Evolutionary conservation across 2,888 invertebrate species (phyloP).

Genomic region (Platynereis dumerilii): DNA sequence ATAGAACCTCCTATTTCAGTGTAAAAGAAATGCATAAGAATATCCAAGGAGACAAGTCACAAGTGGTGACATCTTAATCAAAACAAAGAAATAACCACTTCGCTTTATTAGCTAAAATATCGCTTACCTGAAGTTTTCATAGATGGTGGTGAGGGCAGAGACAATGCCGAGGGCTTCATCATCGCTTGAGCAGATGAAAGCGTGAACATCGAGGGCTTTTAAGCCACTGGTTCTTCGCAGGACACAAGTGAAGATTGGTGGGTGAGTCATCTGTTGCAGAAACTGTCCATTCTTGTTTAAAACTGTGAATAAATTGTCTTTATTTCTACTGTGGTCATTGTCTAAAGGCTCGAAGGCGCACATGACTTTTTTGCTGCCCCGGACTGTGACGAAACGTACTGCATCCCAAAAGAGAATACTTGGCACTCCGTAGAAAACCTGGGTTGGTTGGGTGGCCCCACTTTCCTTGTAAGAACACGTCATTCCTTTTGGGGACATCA

Average conservation of each 20-base stretch:
- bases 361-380: constrained; percentile 63
- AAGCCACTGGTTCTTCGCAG: constrained; percentile 94
- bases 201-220: constrained; percentile 98
- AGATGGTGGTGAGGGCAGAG: constrained; percentile 24
- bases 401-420: constrained; percentile 66
- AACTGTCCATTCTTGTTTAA: constrained; percentile 95
- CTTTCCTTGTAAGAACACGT: constrained; percentile 92
- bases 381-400: constrained; percentile 49
- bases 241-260: constrained; percentile 96
- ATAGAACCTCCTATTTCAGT: too few species aligned
- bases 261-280: constrained; percentile 89
- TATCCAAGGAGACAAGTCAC: too few species aligned
- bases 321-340: constrained; percentile 44
- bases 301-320: constrained; percentile 76
- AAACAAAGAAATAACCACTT: too few species aligned
- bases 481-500: constrained; percentile 77
- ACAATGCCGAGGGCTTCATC: constrained; percentile 38
- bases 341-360: constrained; percentile 74
- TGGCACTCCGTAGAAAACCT: constrained; percentile 66
- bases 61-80: too few species aligned
- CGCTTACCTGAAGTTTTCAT: constrained; percentile 18
- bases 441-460: constrained; percentile 89
- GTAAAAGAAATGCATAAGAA: too few species aligned
- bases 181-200: constrained; percentile 85
- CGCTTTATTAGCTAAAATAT: too few species aligned